Conservation (phyloP, 2,113 vertebrate genomes). For the Chitala chitala region DNA sequence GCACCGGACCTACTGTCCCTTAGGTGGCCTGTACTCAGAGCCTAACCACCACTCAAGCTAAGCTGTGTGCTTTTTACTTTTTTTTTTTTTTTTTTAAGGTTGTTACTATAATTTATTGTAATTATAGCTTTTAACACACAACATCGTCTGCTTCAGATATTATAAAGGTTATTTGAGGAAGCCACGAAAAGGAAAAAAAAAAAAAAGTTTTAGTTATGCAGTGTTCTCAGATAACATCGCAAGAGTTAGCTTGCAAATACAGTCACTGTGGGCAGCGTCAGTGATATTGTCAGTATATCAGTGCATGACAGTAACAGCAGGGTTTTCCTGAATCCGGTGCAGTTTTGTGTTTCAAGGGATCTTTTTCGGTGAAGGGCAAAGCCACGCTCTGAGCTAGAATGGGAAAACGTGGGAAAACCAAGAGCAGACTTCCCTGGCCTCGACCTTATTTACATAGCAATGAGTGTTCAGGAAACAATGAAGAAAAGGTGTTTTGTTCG, state of each 20-base stretch:
- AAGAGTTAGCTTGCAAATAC: background rate
- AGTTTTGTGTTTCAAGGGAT: constrained; percentile 8
- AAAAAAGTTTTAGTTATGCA: too few species aligned
- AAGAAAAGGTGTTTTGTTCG: constrained; percentile 13
- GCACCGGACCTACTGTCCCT: too few species aligned
- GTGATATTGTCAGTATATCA: background rate
- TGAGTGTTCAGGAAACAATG: constrained; percentile 20
- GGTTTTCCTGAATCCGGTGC: background rate
- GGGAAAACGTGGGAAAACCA: constrained; percentile 10
- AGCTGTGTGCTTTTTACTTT: background rate
- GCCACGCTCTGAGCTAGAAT: constrained; percentile 5
- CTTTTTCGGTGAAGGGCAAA: constrained; percentile 13
- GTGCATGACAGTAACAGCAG: background rate
- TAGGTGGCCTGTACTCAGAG: background rate
- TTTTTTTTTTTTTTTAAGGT: background rate
- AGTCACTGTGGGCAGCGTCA: background rate
- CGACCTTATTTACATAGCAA: constrained; percentile 7
- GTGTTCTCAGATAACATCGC: too few species aligned
- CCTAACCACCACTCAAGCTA: background rate
- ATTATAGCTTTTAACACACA: background rate
- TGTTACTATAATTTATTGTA: too few species aligned
- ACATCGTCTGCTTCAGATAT: background rate
- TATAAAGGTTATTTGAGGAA: background rate
- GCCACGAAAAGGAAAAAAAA: too few species aligned
- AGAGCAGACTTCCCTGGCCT: background rate